Conservation (phyloP, 2,797 vertebrate species). For the Micromesistius poutassou region DNA sequence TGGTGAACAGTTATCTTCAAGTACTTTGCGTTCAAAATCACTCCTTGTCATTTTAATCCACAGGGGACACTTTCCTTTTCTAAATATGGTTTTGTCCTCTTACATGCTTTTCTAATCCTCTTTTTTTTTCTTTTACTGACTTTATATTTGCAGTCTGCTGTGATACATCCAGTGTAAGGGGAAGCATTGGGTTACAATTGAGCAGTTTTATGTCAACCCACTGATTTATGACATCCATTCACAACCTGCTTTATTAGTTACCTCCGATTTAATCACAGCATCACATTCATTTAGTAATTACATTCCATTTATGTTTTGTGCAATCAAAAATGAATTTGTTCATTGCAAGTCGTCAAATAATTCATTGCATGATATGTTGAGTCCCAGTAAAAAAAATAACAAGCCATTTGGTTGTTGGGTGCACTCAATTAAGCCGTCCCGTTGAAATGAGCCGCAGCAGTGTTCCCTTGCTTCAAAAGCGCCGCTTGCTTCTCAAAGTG, state of each 20-base stretch:
- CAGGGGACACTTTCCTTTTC: constrained; percentile 40
- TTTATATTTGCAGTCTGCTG: neutral
- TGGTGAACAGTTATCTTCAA: constrained; percentile 43
- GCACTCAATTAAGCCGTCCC: constrained; percentile 9
- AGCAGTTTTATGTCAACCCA: neutral
- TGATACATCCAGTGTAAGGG: neutral
- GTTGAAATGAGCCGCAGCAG: constrained; percentile 30
- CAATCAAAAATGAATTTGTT: neutral
- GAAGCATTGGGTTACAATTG: neutral
- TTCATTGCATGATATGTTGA: neutral
- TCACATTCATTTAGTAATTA: neutral
- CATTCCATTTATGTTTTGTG: neutral
- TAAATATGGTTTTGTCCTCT: constrained; percentile 36
- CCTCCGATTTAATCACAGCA: neutral
- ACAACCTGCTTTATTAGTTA: neutral
- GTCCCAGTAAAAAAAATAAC: neutral
- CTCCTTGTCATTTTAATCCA: constrained; percentile 52
- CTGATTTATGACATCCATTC: neutral
- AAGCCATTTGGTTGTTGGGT: neutral
- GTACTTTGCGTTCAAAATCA: constrained; percentile 42
- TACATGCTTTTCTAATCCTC: constrained; percentile 20
- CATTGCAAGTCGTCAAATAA: neutral
- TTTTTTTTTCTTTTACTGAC: neutral
- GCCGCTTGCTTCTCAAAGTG: neutral
- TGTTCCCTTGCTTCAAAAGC: neutral